These are phyloP conservation scores for Drosophila serrata DNA, from an alignment of 1,140 invertebrate species.

Conservation along the genomic window DNA sequence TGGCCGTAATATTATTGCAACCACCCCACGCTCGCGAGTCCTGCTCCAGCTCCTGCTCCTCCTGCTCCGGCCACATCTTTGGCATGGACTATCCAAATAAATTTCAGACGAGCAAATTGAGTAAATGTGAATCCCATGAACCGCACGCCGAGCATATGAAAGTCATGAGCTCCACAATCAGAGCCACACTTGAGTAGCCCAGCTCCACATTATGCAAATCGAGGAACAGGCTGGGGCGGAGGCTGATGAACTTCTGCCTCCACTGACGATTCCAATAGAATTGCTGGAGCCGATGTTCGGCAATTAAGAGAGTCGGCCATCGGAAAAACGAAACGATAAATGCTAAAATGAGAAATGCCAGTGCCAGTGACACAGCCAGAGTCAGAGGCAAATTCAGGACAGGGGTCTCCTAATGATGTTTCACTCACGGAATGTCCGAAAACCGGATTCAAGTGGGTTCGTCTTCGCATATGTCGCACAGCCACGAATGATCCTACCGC, in stretches of 20 bases:
- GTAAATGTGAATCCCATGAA: slow-evolving; percentile 55
- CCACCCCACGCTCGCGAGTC: slow-evolving; percentile 16
- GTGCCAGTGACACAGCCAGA: background rate
- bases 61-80: slow-evolving; percentile 23
- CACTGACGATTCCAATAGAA: slow-evolving; percentile 34
- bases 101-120: slow-evolving; percentile 56
- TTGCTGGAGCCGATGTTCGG: slow-evolving; percentile 34
- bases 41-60: background rate
- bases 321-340: slow-evolving; percentile 53
- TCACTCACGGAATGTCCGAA: slow-evolving; percentile 30
- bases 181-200: slow-evolving; percentile 31
- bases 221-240: background rate
- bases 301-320: slow-evolving; percentile 43
- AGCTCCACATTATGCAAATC: slow-evolving; percentile 44
- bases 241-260: slow-evolving; percentile 37
- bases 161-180: slow-evolving; percentile 52
- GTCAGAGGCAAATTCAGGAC: slow-evolving; percentile 1
- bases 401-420: slow-evolving; percentile 56
- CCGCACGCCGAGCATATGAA: slow-evolving; percentile 42
- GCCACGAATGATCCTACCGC: slow-evolving; percentile 15
- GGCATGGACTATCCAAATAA: slow-evolving; percentile 63
- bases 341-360: slow-evolving; percentile 52
- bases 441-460: slow-evolving; percentile 36
- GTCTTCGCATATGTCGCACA: slow-evolving; percentile 34
- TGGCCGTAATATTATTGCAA: slow-evolving; percentile 48